Evolutionary conservation across 2,888 invertebrate genomes (phyloP), one percentile per base, ranked within the genome.

Genomic region (Harpalus rufipes): DNA sequence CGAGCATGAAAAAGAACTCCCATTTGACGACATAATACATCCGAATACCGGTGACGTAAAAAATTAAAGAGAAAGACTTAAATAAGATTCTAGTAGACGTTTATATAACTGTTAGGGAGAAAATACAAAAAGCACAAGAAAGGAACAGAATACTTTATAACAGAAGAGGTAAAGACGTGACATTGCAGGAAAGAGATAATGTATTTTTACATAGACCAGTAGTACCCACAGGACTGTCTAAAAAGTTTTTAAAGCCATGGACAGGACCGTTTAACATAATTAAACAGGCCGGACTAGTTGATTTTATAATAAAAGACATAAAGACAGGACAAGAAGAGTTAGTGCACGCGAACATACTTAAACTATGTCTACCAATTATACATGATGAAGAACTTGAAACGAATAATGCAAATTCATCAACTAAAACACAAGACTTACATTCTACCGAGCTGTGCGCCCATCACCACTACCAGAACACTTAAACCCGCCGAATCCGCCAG

Each of bases 301-400:
- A n/a, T n/a, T n/a, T n/a, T n/a, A n/a, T n/a, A n/a, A n/a, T n/a
- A n/a, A n/a, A n/a, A n/a, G n/a, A n/a, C n/a, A n/a, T n/a, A n/a
- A n/a, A n/a, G n/a, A n/a, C n/a, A n/a, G n/a, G n/a, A n/a, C 76
- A 79, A 51, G 65, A 74, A 65, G 5, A 65, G 10, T 8, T 85
- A 12, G 85, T 80, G 10, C 85, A 81, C 51, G 83, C 18, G 4
- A 74, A 72, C 39, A 25, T 5, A 14, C 59, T 85, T 12, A 79
- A 84, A 72, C n/a, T 32, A 41, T 80, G 74, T 59, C 10, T 32
- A 16, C 12, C 81, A 44, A 56, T 51, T 51, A 51, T 51, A 51
- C 44, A 7, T 12, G 44, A 51, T 12, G 44, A 51, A 12, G 10
- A 51, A 51, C 4, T 51, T 51, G 44, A 51, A 8, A 10, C 44